A percentile compares a stretch with the other conserved stretches of the same genome.
phyloP scores from a whole-genome alignment of 2,888 invertebrate species.

The Lycaena phlaeas region DNA sequence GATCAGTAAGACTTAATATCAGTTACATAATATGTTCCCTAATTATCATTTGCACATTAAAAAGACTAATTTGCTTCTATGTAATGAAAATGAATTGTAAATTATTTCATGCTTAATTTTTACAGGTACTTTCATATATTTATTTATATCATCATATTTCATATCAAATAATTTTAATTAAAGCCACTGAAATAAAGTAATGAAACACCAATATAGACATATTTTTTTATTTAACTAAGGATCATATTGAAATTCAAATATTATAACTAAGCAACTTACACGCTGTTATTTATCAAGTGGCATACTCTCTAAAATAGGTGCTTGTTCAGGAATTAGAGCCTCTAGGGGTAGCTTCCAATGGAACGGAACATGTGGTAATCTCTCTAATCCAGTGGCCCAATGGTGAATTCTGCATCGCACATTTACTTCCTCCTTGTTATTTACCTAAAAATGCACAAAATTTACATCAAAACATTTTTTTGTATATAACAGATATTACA shows the following conservation, averaged over 20 bases:
- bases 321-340: constrained; percentile 73
- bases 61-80: no score
- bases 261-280: background rate
- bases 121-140: no score
- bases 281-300: constrained; percentile 29
- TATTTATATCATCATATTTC: no score
- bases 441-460: constrained; percentile 69
- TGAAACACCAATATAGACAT: constrained; percentile 17
- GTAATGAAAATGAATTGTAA: background rate
- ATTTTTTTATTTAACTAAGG: background rate
- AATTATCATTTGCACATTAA: no score
- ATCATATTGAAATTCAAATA: no score
- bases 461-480: no score
- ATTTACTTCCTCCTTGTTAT: constrained; percentile 79
- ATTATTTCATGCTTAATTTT: no score
- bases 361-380: constrained; percentile 58
- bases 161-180: no score
- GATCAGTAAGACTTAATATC: no score
- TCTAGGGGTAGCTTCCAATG: constrained; percentile 73
- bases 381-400: constrained; percentile 78
- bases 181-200: no score
- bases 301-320: constrained; percentile 44
- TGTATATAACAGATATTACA: no score
- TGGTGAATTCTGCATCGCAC: constrained; percentile 86
- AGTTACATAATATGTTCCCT: no score